Percentiles rank a stretch among this genome's conserved stretches.
Conservation (phyloP, 2,888 invertebrate species). For the Panopea generosa region DNA sequence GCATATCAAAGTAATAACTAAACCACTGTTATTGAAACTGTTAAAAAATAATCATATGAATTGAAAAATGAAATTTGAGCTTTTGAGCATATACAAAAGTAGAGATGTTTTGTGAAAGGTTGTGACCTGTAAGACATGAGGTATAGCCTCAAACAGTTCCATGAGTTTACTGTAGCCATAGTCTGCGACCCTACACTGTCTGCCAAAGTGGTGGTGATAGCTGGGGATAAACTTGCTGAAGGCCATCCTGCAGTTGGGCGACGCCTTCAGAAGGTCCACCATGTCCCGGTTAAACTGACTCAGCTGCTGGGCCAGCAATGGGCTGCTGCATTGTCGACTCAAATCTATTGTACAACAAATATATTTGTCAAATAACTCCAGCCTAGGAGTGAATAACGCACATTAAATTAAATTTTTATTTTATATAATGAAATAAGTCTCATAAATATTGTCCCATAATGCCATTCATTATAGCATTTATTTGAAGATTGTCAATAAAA, state of each 20-base stretch:
- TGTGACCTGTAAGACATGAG: conserved; percentile 89
- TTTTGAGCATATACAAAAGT: too few relatives aligned
- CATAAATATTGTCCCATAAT: too few relatives aligned
- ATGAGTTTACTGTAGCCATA: conserved; percentile 97
- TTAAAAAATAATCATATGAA: too few relatives aligned
- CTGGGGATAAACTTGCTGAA: conserved; percentile 97
- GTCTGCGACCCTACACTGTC: conserved; percentile 96
- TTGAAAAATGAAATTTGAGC: too few relatives aligned
- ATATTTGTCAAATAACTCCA: not conserved
- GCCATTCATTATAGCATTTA: too few relatives aligned
- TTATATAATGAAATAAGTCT: not conserved
- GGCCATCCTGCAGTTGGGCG: conserved; percentile 93
- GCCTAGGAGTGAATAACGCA: not conserved
- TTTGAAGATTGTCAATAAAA: too few relatives aligned
- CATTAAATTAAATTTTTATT: not conserved
- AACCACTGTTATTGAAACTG: too few relatives aligned
- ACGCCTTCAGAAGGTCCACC: conserved; percentile 93
- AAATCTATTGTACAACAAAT: too few relatives aligned
- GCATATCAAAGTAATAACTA: too few relatives aligned
- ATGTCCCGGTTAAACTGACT: conserved; percentile 95
- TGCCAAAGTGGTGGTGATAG: conserved; percentile 97
- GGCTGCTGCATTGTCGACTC: conserved; percentile 61
- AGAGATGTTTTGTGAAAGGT: too few relatives aligned
- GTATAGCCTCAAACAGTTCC: conserved; percentile 96
- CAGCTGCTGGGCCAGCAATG: conserved; percentile 87